A percentile compares a stretch with the other conserved stretches of the same genome.
These are phyloP conservation scores for Micoletzkya japonica DNA, from an alignment of 2,888 invertebrate genomes.

Conservation along the genomic window DNA sequence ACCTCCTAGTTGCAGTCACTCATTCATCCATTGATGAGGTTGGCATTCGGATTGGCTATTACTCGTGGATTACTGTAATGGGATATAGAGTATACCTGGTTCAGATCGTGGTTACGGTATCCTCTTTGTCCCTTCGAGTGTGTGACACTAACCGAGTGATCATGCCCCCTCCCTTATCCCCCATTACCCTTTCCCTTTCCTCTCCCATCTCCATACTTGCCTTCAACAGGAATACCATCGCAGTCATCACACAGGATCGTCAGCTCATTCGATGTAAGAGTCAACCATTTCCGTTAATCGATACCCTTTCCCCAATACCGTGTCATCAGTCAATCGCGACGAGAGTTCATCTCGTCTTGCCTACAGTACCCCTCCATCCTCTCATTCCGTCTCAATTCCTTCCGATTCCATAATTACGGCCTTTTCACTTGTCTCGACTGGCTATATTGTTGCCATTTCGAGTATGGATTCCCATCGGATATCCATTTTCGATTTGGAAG, in stretches of 20 bases:
- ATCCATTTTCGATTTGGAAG: background rate
- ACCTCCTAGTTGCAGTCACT: background rate
- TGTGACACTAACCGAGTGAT: constrained; percentile 12
- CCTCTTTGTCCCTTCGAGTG: background rate
- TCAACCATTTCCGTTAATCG: too few relatives aligned
- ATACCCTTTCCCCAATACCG: background rate
- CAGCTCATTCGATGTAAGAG: constrained; percentile 10
- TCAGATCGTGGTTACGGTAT: constrained; percentile 11
- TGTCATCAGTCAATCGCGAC: background rate
- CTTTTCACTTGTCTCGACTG: background rate
- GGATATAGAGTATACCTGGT: too few relatives aligned
- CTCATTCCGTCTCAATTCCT: background rate
- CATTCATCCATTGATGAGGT: background rate
- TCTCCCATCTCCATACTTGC: too few relatives aligned
- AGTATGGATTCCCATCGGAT: background rate
- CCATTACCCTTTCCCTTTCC: background rate
- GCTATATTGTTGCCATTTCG: background rate
- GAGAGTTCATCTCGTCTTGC: background rate
- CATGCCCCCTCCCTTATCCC: constrained; percentile 22
- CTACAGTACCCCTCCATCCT: background rate
- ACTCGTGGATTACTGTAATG: too few relatives aligned
- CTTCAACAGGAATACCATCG: background rate
- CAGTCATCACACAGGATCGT: background rate
- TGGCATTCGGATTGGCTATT: too few relatives aligned
- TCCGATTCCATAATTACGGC: background rate